Conservation (phyloP, 2,888 invertebrate genomes). For the Muscina levida region DNA sequence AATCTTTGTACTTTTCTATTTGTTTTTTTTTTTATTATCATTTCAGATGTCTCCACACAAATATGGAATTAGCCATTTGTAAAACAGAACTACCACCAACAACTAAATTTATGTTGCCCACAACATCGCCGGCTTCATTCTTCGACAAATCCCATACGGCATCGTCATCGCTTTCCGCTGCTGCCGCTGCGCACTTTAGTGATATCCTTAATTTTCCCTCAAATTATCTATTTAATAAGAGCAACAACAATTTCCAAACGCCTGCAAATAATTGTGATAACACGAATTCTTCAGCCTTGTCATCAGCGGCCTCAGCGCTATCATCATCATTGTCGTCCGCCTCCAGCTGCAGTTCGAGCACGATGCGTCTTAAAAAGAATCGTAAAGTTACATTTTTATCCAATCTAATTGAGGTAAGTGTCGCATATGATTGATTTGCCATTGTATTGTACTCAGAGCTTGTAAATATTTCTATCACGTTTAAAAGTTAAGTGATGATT, state of each 20-base stretch:
- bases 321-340: constrained; percentile 44
- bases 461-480: constrained; percentile 59
- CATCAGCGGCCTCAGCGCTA: constrained; percentile 24
- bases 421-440: constrained; percentile 13
- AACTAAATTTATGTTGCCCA: constrained; percentile 77
- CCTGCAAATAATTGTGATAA: constrained; percentile 60
- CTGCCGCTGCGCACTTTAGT: constrained; percentile 69
- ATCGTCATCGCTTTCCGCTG: constrained; percentile 42
- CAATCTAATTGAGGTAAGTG: constrained; percentile 78
- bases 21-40: not conserved
- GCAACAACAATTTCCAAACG: constrained; percentile 49
- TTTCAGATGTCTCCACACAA: constrained; percentile 73
- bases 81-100: constrained; percentile 76
- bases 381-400: constrained; percentile 79
- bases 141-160: constrained; percentile 69
- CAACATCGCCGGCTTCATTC: constrained; percentile 70
- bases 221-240: constrained; percentile 71
- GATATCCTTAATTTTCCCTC: constrained; percentile 74
- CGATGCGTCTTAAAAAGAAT: constrained; percentile 80
- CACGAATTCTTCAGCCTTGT: constrained; percentile 35
- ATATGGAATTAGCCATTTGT: constrained; percentile 78
- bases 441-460: constrained; percentile 29
- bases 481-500: constrained; percentile 43
- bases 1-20: not conserved
- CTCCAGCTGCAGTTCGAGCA: constrained; percentile 51